Evolutionary conservation across 2,113 vertebrate genomes (phyloP), one percentile per base, ranked within the genome.

Genomic region (Glaucomys volans): DNA sequence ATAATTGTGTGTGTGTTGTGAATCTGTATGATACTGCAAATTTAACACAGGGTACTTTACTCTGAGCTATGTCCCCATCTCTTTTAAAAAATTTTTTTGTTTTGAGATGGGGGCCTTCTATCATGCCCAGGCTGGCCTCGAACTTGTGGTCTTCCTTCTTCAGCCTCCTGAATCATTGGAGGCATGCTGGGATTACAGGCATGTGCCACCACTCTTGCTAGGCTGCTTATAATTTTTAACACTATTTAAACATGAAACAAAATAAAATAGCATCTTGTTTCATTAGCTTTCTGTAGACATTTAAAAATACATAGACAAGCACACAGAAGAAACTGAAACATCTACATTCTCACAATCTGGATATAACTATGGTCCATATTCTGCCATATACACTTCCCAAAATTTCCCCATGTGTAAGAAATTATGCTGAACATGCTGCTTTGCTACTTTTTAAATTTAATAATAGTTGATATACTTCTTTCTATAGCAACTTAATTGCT

Each of bases 201-300:
- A 6, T 62, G 24, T 9, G 11, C 59, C 59, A 62, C 24, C 2
- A 62, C 59, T 62, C 28, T 62, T 28, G 18, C 59, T 62, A 2
- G 2, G 26, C 59, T 66, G 64, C 30, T 66, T 66, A 66, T 14
- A 71, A 69, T 69, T 91, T 90, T 85, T 76, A 97, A 82, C 13
- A 77, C 28, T 89, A 40, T 92, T 94, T 44, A 40, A 71, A 92
- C 95, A 87, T 79, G 13, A 77, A 92, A 69, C 59, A 54, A 75
- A 77, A 54, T 47, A 52, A 89, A 92, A 7, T 62, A 77, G 40
- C 30, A 22, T 13, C 13, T 74, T 71, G 24, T 95, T 94, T 90
- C 13, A 50, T 44, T 42, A 57, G 2, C 76, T 96, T 85, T 44
- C 57, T 88, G 26, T 40, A 57, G 44, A 57, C 35, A n/a, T 37